Evolutionary conservation across 2,797 vertebrate species (phyloP).

Genomic region (Cossypha polioptera): DNA sequence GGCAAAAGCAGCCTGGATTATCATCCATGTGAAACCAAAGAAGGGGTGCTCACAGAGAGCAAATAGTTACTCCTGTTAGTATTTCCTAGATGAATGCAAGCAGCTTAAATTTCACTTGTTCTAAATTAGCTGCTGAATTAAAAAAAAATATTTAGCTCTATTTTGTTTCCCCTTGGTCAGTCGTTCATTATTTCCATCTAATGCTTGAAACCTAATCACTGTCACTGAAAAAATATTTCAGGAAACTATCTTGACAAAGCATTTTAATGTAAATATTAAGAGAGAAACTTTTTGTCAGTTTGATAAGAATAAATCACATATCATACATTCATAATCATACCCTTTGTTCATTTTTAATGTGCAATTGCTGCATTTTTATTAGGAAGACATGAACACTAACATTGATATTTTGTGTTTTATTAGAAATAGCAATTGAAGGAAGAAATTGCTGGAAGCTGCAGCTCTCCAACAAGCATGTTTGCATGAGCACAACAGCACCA

Average conservation of each 20-base stretch:
- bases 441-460: not conserved
- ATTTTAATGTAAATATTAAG: not conserved
- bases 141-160: not conserved
- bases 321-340: not conserved
- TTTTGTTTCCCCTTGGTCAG: not conserved
- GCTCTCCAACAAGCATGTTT: not conserved
- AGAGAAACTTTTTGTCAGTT: not conserved
- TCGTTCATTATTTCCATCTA: not conserved
- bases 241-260: not conserved
- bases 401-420: not conserved
- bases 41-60: not conserved
- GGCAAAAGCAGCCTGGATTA: constrained; percentile 56
- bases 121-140: constrained; percentile 41
- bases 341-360: not conserved
- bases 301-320: not conserved
- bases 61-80: constrained; percentile 47
- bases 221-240: not conserved
- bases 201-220: not conserved
- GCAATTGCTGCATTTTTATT: not conserved
- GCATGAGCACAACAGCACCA: not conserved
- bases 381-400: not conserved
- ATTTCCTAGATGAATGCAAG: constrained; percentile 41
- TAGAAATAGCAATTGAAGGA: not conserved
- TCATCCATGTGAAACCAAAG: constrained; percentile 52
- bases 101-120: constrained; percentile 44